These are phyloP conservation scores for Notarius lentiginosus DNA, from an alignment of 2,113 vertebrate genomes.

Conservation along the genomic window DNA sequence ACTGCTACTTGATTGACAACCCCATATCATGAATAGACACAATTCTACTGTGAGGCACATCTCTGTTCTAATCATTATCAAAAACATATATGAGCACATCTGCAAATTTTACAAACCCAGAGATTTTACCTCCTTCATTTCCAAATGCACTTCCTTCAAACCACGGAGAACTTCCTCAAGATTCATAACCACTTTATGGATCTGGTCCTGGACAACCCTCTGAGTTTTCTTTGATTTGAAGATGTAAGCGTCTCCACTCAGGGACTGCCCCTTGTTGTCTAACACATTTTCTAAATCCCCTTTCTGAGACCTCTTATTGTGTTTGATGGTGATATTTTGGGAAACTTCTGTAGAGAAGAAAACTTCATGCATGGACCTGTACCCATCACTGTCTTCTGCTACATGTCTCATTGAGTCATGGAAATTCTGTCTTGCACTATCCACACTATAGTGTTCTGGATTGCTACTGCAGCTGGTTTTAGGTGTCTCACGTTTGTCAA, in stretches of 20 bases:
- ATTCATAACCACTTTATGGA: slow-evolving; percentile 71
- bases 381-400: slow-evolving; percentile 51
- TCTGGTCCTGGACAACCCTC: slow-evolving; percentile 70
- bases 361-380: slow-evolving; percentile 54
- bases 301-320: slow-evolving; percentile 37
- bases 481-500: slow-evolving; percentile 40
- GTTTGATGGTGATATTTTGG: slow-evolving; percentile 42
- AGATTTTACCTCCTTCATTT: slow-evolving; percentile 78
- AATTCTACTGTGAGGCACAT: neutral
- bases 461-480: slow-evolving; percentile 46
- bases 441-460: slow-evolving; percentile 37
- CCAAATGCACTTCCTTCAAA: slow-evolving; percentile 75
- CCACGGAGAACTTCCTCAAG: slow-evolving; percentile 74
- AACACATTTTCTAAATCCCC: slow-evolving; percentile 44
- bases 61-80: slow-evolving; percentile 23
- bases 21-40: neutral
- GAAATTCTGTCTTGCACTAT: slow-evolving; percentile 51
- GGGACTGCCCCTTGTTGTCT: neutral
- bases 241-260: slow-evolving; percentile 34
- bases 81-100: slow-evolving; percentile 15
- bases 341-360: slow-evolving; percentile 67
- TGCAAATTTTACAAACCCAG: slow-evolving; percentile 19
- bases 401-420: slow-evolving; percentile 50
- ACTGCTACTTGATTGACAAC: neutral
- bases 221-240: slow-evolving; percentile 45